Percentiles rank a stretch among this genome's conserved stretches.
Evolutionary conservation across 2,113 vertebrate species (phyloP).

Genomic region (Acanthisitta chloris): DNA sequence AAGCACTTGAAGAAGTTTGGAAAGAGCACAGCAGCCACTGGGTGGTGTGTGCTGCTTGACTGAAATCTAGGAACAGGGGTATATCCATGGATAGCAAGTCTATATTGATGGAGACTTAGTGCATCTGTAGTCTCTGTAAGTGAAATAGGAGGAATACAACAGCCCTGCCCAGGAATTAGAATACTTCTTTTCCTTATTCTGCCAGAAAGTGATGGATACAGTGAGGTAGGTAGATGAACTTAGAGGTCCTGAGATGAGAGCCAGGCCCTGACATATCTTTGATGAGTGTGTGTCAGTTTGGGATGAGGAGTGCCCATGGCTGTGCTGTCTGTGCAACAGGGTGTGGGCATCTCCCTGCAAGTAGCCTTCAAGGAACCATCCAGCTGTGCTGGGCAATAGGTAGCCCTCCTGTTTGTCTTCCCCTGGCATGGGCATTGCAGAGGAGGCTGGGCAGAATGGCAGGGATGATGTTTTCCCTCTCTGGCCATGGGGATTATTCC

Average conservation of each 20-base stretch:
- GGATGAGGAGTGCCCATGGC: not conserved
- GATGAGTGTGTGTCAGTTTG: not conserved
- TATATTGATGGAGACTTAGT: not conserved
- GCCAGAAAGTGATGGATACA: not conserved
- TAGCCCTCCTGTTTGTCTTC: not conserved
- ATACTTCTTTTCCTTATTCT: not conserved
- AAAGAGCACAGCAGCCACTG: not conserved
- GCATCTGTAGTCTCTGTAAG: not conserved
- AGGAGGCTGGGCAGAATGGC: not conserved
- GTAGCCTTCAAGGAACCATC: not conserved
- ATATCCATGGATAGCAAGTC: not conserved
- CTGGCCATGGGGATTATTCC: not conserved
- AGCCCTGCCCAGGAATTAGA: not conserved
- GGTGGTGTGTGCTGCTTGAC: not conserved
- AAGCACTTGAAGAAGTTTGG: not conserved
- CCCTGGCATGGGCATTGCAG: fast-evolving
- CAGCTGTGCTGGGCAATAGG: not conserved
- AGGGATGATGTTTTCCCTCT: not conserved
- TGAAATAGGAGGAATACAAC: not conserved
- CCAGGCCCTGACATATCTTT: not conserved
- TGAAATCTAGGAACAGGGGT: not conserved
- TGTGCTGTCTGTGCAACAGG: not conserved
- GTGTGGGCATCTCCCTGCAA: fast-evolving
- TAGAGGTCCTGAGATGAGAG: not conserved
- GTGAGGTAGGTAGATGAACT: fast-evolving